Conservation (phyloP, 2,113 vertebrate genomes). For the Todiramphus saurophagus region DNA sequence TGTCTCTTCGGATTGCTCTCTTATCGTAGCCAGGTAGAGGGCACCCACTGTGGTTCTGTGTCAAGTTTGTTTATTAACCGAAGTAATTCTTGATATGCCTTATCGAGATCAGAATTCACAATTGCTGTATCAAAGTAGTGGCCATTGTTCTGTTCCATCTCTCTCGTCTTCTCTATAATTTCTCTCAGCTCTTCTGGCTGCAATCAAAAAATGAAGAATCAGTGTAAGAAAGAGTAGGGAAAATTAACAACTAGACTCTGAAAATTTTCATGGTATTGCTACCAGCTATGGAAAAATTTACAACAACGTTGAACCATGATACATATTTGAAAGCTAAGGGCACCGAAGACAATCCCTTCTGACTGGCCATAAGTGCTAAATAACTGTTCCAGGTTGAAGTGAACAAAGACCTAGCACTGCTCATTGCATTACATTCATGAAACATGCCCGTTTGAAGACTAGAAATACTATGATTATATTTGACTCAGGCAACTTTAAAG, state of each 20-base stretch:
- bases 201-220: conserved; percentile 11
- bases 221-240: neutral
- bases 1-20: neutral
- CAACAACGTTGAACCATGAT: neutral
- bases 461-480: neutral
- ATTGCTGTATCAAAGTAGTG: conserved; percentile 92
- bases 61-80: conserved; percentile 92
- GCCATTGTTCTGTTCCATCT: conserved; percentile 93
- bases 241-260: neutral
- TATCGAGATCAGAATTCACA: conserved; percentile 89
- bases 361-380: neutral
- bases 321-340: neutral
- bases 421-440: neutral
- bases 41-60: conserved; percentile 98
- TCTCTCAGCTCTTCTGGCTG: conserved; percentile 93
- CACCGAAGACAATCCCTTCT: neutral
- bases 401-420: neutral
- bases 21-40: conserved; percentile 91
- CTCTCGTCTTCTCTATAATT: conserved; percentile 91
- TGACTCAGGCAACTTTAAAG: neutral
- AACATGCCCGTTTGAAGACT: neutral
- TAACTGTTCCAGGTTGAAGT: neutral
- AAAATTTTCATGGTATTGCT: neutral
- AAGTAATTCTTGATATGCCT: conserved; percentile 87
- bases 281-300: neutral